Conservation (phyloP, 1,140 invertebrate species). For the Trachymyrmex cornetzi region DNA sequence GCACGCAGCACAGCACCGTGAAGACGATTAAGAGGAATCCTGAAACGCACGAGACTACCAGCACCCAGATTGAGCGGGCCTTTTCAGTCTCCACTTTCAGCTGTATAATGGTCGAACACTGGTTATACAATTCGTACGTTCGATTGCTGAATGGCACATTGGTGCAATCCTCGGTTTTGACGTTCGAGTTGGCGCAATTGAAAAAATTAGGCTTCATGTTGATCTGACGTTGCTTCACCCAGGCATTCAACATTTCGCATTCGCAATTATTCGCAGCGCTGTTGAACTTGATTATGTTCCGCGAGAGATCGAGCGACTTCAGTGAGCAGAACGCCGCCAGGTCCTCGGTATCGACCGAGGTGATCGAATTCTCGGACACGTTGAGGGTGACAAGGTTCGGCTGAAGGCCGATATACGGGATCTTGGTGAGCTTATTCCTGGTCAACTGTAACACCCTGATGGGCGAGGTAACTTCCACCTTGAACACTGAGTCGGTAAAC, state of each 20-base stretch:
- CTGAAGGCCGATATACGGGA: conserved; percentile 74
- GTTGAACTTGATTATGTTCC: conserved; percentile 77
- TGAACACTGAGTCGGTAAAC: conserved; percentile 75
- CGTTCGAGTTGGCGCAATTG: conserved; percentile 57
- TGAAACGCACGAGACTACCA: conserved; percentile 78
- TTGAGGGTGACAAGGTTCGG: conserved; percentile 80
- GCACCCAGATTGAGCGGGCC: conserved; percentile 80
- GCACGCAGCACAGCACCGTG: conserved; percentile 80
- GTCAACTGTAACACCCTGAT: conserved; percentile 75
- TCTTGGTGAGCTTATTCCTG: conserved; percentile 74
- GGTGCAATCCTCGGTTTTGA: not conserved
- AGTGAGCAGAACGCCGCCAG: conserved; percentile 81
- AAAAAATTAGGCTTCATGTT: conserved; percentile 66
- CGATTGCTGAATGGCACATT: conserved; percentile 73
- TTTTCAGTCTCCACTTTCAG: conserved; percentile 73
- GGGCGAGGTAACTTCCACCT: conserved; percentile 71
- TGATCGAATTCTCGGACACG: conserved; percentile 82
- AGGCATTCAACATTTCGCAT: conserved; percentile 77
- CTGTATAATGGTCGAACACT: conserved; percentile 75
- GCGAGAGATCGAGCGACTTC: conserved; percentile 76
- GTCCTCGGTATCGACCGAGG: conserved; percentile 77
- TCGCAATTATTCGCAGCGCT: conserved; percentile 69
- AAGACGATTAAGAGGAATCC: conserved; percentile 75
- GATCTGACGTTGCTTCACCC: conserved; percentile 76
- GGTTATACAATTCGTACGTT: conserved; percentile 72